Base-by-base conservation (phyloP, 2,888 invertebrate species). In the Theretra japonica region DNA sequence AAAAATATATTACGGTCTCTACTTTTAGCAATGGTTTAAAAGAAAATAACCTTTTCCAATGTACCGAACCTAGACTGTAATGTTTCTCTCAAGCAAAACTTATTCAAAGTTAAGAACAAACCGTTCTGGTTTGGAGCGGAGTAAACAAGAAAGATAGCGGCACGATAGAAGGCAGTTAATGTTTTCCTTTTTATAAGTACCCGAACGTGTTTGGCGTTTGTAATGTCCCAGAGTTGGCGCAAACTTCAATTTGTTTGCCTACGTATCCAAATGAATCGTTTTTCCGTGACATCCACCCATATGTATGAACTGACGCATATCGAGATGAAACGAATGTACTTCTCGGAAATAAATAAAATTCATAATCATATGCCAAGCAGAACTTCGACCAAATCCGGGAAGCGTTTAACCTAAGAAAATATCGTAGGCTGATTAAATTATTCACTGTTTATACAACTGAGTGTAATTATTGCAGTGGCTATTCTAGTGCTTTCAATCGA, bases 91-190 rank as follows among this genome's bases (percentile, higher is more conserved):
- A 57, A 21, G 28, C 57, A 4, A 25, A 28, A n/a, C n/a, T 25
- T 57, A 69, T 57, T 70, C 30, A 25, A 60, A 48, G 28, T 30
- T 53, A 48, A 70, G 21, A 21, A 59, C 30, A 70, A 62, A 50
- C 50, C 28, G 59, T 70, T 70, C 50, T 48, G 30, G 17, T 50
- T 62, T 68, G 48, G 58, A 48, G 48, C 59, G 21, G 59, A 69
- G 69, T 69, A 69, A 69, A 79, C 80, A 80, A 70, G 41, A 57
- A 58, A 73, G 79, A 81, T 81, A 77, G 77, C 80, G 81, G 79
- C 75, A 68, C 50, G 72, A 72, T 72, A 73, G 72, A 80, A 75
- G 73, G 74, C 74, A 72, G 70, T 72, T 68, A 73, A 75, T 75
- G 70, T 80, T 76, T 75, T 76, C 59, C 53, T 75, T 81, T 81